A percentile compares a stretch with the other conserved stretches of the same genome.
Conservation (phyloP, 2,888 invertebrate species). For the Tachina grossa region DNA sequence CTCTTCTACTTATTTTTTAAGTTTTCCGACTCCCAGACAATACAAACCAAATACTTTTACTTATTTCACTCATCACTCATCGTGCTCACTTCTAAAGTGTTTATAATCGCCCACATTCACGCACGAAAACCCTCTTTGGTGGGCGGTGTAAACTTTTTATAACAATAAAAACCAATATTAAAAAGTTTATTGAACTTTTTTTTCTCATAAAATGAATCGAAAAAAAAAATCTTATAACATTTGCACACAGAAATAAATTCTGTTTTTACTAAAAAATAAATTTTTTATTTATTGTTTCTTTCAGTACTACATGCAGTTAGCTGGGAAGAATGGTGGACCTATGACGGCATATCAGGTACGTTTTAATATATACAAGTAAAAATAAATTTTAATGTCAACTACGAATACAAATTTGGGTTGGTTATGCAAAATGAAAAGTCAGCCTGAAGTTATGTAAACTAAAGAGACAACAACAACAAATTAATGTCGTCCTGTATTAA, state of each 20-base stretch:
- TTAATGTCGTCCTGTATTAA: slow-evolving; percentile 25
- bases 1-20: too few relatives aligned
- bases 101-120: too few relatives aligned
- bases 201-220: neutral
- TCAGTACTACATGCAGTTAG: slow-evolving; percentile 84
- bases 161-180: neutral
- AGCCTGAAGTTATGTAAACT: slow-evolving; percentile 18
- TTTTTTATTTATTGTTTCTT: slow-evolving; percentile 62
- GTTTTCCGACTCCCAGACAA: too few relatives aligned
- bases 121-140: too few relatives aligned
- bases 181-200: neutral
- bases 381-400: slow-evolving; percentile 54
- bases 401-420: slow-evolving; percentile 45
- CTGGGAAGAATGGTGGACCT: slow-evolving; percentile 98
- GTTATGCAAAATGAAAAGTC: slow-evolving; percentile 38
- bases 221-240: neutral
- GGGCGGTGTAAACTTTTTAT: neutral
- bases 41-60: too few relatives aligned
- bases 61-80: too few relatives aligned
- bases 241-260: neutral
- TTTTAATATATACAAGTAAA: slow-evolving; percentile 34
- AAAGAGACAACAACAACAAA: slow-evolving; percentile 7
- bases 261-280: neutral
- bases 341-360: slow-evolving; percentile 97
- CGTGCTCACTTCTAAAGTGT: too few relatives aligned